Conservation (phyloP, 92 coral and sea anemone genomes). For the Palythoa grandis region DNA sequence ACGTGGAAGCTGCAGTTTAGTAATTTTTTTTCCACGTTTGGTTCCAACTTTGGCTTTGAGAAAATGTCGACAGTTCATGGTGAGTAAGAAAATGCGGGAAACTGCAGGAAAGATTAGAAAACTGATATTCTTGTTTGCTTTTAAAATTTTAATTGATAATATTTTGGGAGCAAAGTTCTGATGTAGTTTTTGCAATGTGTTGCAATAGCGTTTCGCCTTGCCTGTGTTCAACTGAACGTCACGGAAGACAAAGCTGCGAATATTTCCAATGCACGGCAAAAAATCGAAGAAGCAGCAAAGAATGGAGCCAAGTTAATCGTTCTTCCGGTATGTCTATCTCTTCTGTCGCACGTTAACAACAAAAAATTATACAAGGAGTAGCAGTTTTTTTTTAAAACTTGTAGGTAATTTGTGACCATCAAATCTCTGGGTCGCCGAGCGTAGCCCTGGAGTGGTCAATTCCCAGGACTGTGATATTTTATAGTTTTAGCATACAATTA, state of each 20-base stretch:
- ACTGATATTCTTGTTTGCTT: not conserved
- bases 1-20: not conserved
- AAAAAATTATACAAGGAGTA: not conserved
- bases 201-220: conserved; percentile 78
- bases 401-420: too few relatives aligned
- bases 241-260: conserved; percentile 89
- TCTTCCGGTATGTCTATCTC: conserved; percentile 73
- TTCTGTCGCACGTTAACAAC: too few relatives aligned
- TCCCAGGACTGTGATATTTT: too few relatives aligned
- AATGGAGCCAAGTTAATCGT: conserved; percentile 88
- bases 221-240: conserved; percentile 91
- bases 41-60: not conserved
- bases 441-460: too few relatives aligned
- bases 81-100: not conserved
- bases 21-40: not conserved
- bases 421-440: too few relatives aligned
- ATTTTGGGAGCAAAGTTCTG: not conserved
- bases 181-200: not conserved
- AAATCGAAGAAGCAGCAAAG: conserved; percentile 85
- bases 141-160: not conserved
- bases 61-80: not conserved
- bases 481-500: too few relatives aligned
- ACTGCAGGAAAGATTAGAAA: not conserved
- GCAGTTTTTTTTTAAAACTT: too few relatives aligned
- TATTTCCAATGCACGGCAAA: conserved; percentile 69